Conservation (phyloP, 2,888 invertebrate genomes). For the Lochmaea crataegi region DNA sequence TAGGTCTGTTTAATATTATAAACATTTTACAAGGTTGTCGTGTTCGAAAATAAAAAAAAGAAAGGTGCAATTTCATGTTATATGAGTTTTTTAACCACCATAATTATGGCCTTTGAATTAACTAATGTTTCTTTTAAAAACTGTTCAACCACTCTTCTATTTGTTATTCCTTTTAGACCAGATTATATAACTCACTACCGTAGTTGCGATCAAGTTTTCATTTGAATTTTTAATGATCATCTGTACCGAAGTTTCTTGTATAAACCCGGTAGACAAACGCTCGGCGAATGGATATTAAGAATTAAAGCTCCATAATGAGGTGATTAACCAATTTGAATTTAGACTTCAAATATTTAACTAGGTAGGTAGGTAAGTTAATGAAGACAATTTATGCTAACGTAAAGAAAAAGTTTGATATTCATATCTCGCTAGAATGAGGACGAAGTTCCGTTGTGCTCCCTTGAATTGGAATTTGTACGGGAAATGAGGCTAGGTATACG, state of each 20-base stretch:
- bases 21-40: neutral
- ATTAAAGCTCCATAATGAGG: conserved; percentile 5
- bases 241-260: too few species aligned
- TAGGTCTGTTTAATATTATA: conserved; percentile 18
- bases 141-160: too few species aligned
- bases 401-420: conserved; percentile 28
- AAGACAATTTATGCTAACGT: conserved; percentile 19
- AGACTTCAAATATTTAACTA: conserved; percentile 34
- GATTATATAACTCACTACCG: too few species aligned
- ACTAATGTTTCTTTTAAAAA: too few species aligned
- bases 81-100: neutral
- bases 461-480: conserved; percentile 1
- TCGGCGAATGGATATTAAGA: neutral
- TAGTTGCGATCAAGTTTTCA: too few species aligned
- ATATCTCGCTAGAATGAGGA: conserved; percentile 13
- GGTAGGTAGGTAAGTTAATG: conserved; percentile 18
- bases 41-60: neutral
- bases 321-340: conserved; percentile 28
- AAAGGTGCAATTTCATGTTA: neutral
- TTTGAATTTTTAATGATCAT: too few species aligned
- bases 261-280: neutral
- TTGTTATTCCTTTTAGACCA: too few species aligned
- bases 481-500: neutral
- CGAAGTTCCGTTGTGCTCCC: neutral
- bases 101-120: too few species aligned